A percentile compares a stretch with the other conserved stretches of the same genome.
phyloP scores from a whole-genome alignment of 2,797 vertebrate species.

The Microctenopoma lineatum region DNA sequence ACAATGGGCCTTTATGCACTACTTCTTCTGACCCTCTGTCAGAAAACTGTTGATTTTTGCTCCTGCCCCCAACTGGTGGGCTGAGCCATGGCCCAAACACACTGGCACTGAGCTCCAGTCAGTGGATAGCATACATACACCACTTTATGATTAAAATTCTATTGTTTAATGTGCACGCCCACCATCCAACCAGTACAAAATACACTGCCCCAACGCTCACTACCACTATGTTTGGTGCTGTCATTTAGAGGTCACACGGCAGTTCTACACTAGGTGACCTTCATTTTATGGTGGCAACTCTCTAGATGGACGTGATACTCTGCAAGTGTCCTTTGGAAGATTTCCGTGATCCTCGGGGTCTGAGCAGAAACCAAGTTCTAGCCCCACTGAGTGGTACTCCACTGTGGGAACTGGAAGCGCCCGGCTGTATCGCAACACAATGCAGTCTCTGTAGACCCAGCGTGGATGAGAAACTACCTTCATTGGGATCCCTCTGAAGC shows the following conservation, averaged over 20 bases:
- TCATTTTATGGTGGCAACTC: constrained; percentile 5
- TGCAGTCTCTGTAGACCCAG: constrained; percentile 73
- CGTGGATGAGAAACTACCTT: constrained; percentile 81
- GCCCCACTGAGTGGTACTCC: constrained; percentile 51
- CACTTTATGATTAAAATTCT: too few relatives aligned
- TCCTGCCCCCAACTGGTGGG: too few relatives aligned
- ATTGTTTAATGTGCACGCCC: too few relatives aligned
- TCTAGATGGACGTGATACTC: constrained; percentile 25
- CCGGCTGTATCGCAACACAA: constrained; percentile 39
- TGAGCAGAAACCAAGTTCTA: constrained; percentile 25
- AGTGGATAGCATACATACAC: too few relatives aligned
- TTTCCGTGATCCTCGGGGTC: constrained; percentile 48
- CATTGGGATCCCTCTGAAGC: constrained; percentile 67
- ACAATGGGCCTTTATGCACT: too few relatives aligned
- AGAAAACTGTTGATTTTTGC: too few relatives aligned
- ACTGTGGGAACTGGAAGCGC: constrained; percentile 77
- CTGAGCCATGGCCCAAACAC: too few relatives aligned
- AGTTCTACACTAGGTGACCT: constrained; percentile 21
- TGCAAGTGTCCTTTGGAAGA: constrained; percentile 10
- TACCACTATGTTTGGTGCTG: background rate
- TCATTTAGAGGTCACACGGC: background rate
- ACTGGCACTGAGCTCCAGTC: too few relatives aligned
- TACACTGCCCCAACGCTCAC: background rate
- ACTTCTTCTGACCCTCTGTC: too few relatives aligned
- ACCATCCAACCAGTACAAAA: background rate